phyloP scores from a whole-genome alignment of 2,797 vertebrate genomes.

The Premnoplex brunnescens region DNA sequence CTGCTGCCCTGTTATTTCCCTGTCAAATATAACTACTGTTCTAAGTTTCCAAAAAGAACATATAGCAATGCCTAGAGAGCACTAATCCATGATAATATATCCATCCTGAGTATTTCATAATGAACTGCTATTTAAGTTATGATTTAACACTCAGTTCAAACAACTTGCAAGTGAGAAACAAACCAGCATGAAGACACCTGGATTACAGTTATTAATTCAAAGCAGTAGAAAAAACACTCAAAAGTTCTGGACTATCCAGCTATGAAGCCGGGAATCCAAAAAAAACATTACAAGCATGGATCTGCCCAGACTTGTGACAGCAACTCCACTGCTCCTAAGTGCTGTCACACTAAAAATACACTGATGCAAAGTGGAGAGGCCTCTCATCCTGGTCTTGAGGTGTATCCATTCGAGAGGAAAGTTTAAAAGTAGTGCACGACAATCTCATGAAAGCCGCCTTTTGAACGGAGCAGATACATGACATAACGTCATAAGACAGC shows the following conservation, averaged over 20 bases:
- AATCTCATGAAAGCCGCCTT: neutral
- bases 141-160: neutral
- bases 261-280: rapidly evolving
- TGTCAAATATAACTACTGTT: neutral
- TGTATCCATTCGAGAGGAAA: neutral
- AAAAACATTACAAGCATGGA: rapidly evolving
- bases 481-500: neutral
- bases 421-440: neutral
- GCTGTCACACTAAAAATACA: neutral
- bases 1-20: neutral
- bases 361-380: neutral
- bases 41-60: neutral
- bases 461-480: neutral
- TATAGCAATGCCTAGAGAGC: neutral
- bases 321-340: neutral
- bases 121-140: neutral
- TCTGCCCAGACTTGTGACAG: neutral
- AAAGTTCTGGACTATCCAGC: neutral
- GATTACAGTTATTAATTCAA: neutral
- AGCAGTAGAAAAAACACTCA: neutral
- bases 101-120: neutral
- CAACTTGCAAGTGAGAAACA: neutral
- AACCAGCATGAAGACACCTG: neutral
- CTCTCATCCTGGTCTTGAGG: neutral
- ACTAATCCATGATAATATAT: neutral